Evolutionary conservation across 2,797 vertebrate genomes (phyloP), one percentile per base, ranked within the genome.

Genomic region (Enteromius thamalakanensis): DNA sequence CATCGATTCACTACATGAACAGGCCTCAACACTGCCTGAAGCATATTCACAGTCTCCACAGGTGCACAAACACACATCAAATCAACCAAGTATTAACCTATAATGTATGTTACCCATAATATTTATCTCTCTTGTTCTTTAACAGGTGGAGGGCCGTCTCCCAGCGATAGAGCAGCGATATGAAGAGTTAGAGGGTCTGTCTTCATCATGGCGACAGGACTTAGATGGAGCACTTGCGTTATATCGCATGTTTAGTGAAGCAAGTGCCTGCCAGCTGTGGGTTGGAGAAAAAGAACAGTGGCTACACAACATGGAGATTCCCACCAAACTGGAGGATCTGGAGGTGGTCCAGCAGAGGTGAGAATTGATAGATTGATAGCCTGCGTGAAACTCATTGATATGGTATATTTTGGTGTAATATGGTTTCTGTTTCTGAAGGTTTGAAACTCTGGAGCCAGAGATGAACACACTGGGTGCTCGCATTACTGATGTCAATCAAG

Each of bases 271-370:
- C 45, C 94, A 93, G 84, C 94, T 97, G 11, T 99, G 98, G 98
- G 95, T 99, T 80, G 97, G 94, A 0, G 97, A 99, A 90, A 96
- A 98, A 90, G 97, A 98, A 87, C 95, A 97, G 91, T 99, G 98
- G 98, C 93, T 99, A 11, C 88, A 97, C 3, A 83, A 92, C 85
- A 96, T 98, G 94, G 93, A 95, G 14, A 95, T 99, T 55, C 98
- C 97, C 0, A 96, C 96, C 80, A 96, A 96, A 58, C 93, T 99
- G 82, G 97, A 99, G 86, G 97, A 99, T 91, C 93, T 99, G 58
- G 98, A 99, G 91, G 98, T 99, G 82, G 96, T 99, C 60, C 97
- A 98, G 89, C 97, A 99, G 82, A 96, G 98, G 98, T 97, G 76
- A 89, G 92, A 37, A 26, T 45, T 34, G 29, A 65, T 6, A 55